Evolutionary conservation across 2,113 vertebrate genomes (phyloP).

Genomic region (human): GRCh38 chr15:95445001-95445500

Average conservation of each 20-base stretch:
- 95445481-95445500: neutral
- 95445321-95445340: neutral
- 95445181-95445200: neutral
- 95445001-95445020: neutral
- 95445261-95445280: neutral
- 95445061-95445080: neutral
- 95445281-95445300: neutral
- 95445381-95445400: neutral
- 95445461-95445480: neutral
- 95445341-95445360: neutral
- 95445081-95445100: neutral
- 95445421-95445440: neutral
- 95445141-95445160: neutral
- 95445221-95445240: neutral
- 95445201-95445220: neutral
- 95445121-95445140: neutral
- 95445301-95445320: neutral
- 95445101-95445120: neutral
- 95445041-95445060: neutral
- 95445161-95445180: neutral
- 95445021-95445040: neutral
- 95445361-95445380: neutral
- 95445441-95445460: neutral
- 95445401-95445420: neutral
- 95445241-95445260: neutral